A percentile compares a stretch with the other conserved stretches of the same genome.
Conservation (phyloP, 2,113 vertebrate species). For the Xiphophorus maculatus region DNA sequence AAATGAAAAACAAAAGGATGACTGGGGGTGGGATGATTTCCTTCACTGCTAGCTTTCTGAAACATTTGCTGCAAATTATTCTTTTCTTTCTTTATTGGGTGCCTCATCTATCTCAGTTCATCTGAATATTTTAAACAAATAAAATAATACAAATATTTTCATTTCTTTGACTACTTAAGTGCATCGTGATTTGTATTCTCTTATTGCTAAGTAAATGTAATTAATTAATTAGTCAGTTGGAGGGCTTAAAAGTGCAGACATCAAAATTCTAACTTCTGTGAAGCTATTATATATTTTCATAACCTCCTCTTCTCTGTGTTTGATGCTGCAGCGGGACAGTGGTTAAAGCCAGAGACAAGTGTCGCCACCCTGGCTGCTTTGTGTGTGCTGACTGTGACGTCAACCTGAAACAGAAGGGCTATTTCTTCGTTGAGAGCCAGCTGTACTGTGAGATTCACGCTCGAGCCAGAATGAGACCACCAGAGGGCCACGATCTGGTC, state of each 20-base stretch:
- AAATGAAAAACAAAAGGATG: no score
- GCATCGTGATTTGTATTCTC: neutral
- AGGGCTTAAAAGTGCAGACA: neutral
- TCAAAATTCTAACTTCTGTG: neutral
- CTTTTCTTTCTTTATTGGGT: no score
- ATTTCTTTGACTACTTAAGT: no score
- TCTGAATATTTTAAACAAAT: no score
- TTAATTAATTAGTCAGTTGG: neutral
- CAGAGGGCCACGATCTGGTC: slow-evolving; percentile 90
- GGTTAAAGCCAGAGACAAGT: slow-evolving; percentile 94
- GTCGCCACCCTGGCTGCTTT: slow-evolving; percentile 93
- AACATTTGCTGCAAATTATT: no score
- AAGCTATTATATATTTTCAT: neutral
- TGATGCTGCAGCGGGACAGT: slow-evolving; percentile 86
- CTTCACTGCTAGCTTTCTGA: no score
- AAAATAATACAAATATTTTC: no score
- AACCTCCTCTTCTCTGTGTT: neutral
- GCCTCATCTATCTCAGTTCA: no score
- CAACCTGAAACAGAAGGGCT: slow-evolving; percentile 97
- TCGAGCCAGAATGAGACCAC: slow-evolving; percentile 87
- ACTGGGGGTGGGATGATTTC: no score
- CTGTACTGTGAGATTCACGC: slow-evolving; percentile 97
- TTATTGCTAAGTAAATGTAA: neutral
- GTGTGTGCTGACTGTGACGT: slow-evolving; percentile 93
- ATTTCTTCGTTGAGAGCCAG: slow-evolving; percentile 95